Percentiles rank a stretch among this genome's conserved stretches.
These are phyloP conservation scores for Scaptomyza montana DNA, from an alignment of 1,140 invertebrate genomes.

Conservation along the genomic window DNA sequence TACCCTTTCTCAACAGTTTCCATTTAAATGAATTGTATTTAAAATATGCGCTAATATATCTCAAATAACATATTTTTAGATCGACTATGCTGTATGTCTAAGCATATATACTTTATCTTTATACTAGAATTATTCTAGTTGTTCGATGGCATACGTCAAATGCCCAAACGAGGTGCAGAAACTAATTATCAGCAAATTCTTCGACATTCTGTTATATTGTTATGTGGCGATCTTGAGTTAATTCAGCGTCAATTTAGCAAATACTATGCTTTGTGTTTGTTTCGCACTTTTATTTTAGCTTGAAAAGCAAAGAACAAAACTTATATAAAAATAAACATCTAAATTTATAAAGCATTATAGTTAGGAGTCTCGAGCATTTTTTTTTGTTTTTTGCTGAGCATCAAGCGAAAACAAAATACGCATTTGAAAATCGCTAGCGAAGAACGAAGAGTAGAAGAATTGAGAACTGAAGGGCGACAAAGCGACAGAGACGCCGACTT, in stretches of 20 bases:
- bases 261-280: conserved; percentile 49
- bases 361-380: conserved; percentile 8
- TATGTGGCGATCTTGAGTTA: conserved; percentile 51
- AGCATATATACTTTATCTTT: too few species aligned
- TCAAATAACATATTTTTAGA: conserved; percentile 4
- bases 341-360: conserved; percentile 37
- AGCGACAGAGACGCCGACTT: conserved; percentile 19
- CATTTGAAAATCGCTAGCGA: conserved; percentile 40
- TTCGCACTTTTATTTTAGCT: conserved; percentile 33
- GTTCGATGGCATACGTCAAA: conserved; percentile 16
- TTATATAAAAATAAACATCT: conserved; percentile 45
- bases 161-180: conserved; percentile 6
- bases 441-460: conserved; percentile 10
- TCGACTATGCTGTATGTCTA: too few species aligned
- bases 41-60: not conserved
- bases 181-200: conserved; percentile 45
- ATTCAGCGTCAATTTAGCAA: conserved; percentile 74
- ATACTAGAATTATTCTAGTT: not conserved
- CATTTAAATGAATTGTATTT: not conserved
- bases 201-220: conserved; percentile 40
- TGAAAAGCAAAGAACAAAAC: conserved; percentile 31
- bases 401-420: conserved; percentile 62
- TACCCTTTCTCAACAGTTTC: too few species aligned
- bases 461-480: conserved; percentile 15
- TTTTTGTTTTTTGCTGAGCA: conserved; percentile 15